A percentile compares a stretch with the other conserved stretches of the same genome.
These are phyloP conservation scores for Fundulus diaphanus DNA, from an alignment of 2,797 vertebrate genomes.

Conservation along the genomic window DNA sequence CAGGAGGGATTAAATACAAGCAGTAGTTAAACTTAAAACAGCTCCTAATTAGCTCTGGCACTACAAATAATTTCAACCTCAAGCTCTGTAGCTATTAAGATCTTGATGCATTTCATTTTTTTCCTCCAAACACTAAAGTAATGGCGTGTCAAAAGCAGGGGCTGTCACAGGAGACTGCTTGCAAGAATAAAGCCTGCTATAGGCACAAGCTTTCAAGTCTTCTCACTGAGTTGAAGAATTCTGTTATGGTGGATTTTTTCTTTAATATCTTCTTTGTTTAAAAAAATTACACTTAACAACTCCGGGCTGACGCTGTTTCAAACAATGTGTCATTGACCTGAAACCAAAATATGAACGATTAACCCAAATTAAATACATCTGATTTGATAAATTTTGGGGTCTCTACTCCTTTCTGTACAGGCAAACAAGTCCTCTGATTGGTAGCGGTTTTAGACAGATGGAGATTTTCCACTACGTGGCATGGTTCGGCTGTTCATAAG, in stretches of 20 bases:
- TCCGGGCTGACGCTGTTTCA: not conserved
- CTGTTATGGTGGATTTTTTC: constrained; percentile 12
- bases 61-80: not conserved
- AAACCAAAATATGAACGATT: not conserved
- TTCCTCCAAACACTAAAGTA: not conserved
- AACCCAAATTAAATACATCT: not conserved
- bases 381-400: not conserved
- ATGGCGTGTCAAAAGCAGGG: not conserved
- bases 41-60: not conserved
- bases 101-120: not conserved
- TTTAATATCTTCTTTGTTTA: constrained; percentile 1
- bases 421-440: not conserved
- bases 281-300: not conserved
- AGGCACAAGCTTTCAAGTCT: not conserved
- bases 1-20: no score
- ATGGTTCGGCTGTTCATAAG: not conserved
- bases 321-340: not conserved
- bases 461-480: not conserved
- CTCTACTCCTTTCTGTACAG: not conserved
- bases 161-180: not conserved
- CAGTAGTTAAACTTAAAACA: not conserved
- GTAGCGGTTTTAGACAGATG: not conserved
- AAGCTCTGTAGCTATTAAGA: not conserved
- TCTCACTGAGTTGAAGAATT: not conserved
- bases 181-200: not conserved